Base-by-base conservation (phyloP, 2,888 invertebrate genomes). In the Deladenus siricidicola region DNA sequence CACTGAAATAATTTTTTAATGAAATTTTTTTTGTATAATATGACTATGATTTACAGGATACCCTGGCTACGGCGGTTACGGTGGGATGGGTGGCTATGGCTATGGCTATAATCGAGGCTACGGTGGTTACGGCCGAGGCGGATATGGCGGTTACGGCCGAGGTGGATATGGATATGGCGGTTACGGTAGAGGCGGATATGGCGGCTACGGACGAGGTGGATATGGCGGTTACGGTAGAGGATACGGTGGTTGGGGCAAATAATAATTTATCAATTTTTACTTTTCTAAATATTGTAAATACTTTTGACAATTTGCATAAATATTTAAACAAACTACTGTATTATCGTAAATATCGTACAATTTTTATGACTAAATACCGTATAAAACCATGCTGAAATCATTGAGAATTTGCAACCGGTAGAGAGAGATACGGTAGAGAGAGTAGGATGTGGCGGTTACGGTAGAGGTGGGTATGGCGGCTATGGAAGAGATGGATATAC, bases 81-180 rank as follows among this genome's bases (percentile, higher is more conserved):
- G n/a, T n/a, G n/a, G n/a, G n/a, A n/a, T n/a, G n/a, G n/a, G n/a
- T n/a, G n/a, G n/a, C n/a, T n/a, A n/a, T n/a, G n/a, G n/a, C n/a
- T n/a, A 24, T 45, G 47, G 47, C 17, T 45, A 45, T 30, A 23
- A 30, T 19, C 6, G 50, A 6, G 50, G 50, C 23, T 50, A 50
- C 30, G 50, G 50, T 21, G 50, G 50, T 6, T 50, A 28, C 23
- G 53, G 53, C 10, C 30, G 53, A n/a, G 28, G 30, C 14, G 28
- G 23, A 14, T 51, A 3, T 21, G 48, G 48, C 4, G 48, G 48
- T 21, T 51, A 51, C 52, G 30, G 24, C 19, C 29, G 52, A 21
- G 24, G 52, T 2, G 19, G 10, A 17, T 23, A 23, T n/a, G 49
- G 23, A 19, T 28, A 28, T 24, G 52, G 52, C 26, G 29, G 29